phyloP scores from a whole-genome alignment of 2,888 invertebrate genomes.

The Prionchulus punctatus region DNA sequence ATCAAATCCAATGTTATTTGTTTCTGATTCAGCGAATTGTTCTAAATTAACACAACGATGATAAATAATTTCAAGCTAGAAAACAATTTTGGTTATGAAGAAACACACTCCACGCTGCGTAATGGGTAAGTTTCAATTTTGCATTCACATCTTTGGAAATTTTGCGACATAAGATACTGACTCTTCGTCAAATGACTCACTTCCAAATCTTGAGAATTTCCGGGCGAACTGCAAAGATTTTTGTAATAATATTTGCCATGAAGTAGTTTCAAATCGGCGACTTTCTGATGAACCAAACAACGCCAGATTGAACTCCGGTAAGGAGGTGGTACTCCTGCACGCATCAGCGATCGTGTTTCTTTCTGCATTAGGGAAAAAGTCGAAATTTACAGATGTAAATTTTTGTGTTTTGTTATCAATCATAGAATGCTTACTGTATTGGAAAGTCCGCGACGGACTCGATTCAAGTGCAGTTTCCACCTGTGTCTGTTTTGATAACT shows the following conservation, averaged over 20 bases:
- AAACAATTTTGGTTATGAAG: neutral
- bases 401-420: neutral
- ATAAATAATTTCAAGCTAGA: neutral
- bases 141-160: too few relatives aligned
- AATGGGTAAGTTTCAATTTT: too few relatives aligned
- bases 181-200: conserved; percentile 29
- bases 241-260: conserved; percentile 39
- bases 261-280: conserved; percentile 33
- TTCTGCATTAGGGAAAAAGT: conserved; percentile 20
- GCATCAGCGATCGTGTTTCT: conserved; percentile 36
- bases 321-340: conserved; percentile 39
- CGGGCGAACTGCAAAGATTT: conserved; percentile 34
- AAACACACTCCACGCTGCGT: too few relatives aligned
- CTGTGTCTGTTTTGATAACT: conserved; percentile 32
- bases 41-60: conserved; percentile 33
- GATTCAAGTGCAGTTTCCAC: conserved; percentile 34
- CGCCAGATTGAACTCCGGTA: conserved; percentile 38
- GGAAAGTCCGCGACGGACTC: conserved; percentile 18
- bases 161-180: too few relatives aligned
- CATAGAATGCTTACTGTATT: conserved; percentile 14
- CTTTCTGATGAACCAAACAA: conserved; percentile 34
- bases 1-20: conserved; percentile 41
- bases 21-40: conserved; percentile 38
- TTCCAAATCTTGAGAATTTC: conserved; percentile 33
- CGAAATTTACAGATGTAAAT: neutral